A percentile compares a stretch with the other conserved stretches of the same genome.
Evolutionary conservation across 2,888 invertebrate genomes (phyloP).

Genomic region (Idaea biselata): DNA sequence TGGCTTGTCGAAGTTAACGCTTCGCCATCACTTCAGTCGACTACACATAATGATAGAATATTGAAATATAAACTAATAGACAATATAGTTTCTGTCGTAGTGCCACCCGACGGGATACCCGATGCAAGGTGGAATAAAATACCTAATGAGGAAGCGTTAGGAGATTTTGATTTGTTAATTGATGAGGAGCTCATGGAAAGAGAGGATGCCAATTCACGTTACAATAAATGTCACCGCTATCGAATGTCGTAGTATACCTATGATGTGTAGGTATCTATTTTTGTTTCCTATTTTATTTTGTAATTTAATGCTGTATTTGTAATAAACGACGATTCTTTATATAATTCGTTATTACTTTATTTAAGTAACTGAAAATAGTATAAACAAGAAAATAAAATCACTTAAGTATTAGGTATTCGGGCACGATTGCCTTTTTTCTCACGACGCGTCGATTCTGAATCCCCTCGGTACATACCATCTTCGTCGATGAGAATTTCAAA

Average conservation of each 20-base stretch:
- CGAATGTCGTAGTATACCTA: slow-evolving; percentile 22
- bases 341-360: not conserved
- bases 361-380: not conserved
- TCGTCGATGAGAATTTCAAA: slow-evolving; percentile 88
- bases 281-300: slow-evolving; percentile 14
- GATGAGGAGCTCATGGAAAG: slow-evolving; percentile 90
- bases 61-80: slow-evolving; percentile 96
- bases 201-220: slow-evolving; percentile 74
- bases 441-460: slow-evolving; percentile 40
- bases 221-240: slow-evolving; percentile 45
- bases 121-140: slow-evolving; percentile 95
- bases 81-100: slow-evolving; percentile 93
- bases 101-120: slow-evolving; percentile 93
- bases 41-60: slow-evolving; percentile 96
- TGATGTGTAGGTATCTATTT: slow-evolving; percentile 7
- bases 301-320: slow-evolving; percentile 1
- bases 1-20: slow-evolving; percentile 98
- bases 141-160: slow-evolving; percentile 85
- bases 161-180: slow-evolving; percentile 91
- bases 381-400: slow-evolving; percentile 11
- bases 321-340: not conserved
- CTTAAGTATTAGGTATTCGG: slow-evolving; percentile 10
- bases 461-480: slow-evolving; percentile 84
- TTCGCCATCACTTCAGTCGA: slow-evolving; percentile 96
- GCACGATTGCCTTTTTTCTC: slow-evolving; percentile 32